Evolutionary conservation across 2,888 invertebrate genomes (phyloP).

Genomic region (Chloromyia formosa): DNA sequence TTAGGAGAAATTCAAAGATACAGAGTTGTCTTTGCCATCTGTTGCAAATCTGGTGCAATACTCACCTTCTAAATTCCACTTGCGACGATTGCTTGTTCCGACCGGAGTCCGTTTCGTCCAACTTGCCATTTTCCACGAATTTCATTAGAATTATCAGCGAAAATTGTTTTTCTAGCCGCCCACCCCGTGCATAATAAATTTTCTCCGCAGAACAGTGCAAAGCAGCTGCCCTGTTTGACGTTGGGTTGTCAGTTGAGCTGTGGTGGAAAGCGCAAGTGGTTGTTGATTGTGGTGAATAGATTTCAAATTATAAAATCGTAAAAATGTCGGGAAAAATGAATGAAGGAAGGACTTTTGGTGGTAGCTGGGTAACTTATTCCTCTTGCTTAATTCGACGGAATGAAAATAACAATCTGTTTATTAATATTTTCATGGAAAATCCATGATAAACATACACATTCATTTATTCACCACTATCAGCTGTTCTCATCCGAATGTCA

Average conservation of each 20-base stretch:
- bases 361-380: too few relatives aligned
- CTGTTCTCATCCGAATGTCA: constrained; percentile 5
- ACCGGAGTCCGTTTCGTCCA: constrained; percentile 62
- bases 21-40: background rate
- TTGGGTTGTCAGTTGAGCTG: constrained; percentile 14
- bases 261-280: constrained; percentile 6
- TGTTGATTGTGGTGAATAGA: constrained; percentile 24
- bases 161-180: constrained; percentile 18
- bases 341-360: too few relatives aligned
- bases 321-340: background rate
- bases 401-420: too few relatives aligned
- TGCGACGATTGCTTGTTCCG: constrained; percentile 58
- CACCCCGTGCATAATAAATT: constrained; percentile 31
- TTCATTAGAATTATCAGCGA: too few relatives aligned
- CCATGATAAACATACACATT: too few relatives aligned
- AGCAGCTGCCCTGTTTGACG: constrained; percentile 12
- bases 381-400: too few relatives aligned
- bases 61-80: constrained; percentile 63
- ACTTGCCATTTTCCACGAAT: constrained; percentile 58
- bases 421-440: too few relatives aligned
- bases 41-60: constrained; percentile 19
- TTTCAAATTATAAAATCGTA: too few relatives aligned
- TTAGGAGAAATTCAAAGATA: constrained; percentile 28
- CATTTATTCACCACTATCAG: constrained; percentile 17
- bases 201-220: background rate